These are phyloP conservation scores for Melieria omissa DNA, from an alignment of 2,888 invertebrate genomes.

Conservation along the genomic window DNA sequence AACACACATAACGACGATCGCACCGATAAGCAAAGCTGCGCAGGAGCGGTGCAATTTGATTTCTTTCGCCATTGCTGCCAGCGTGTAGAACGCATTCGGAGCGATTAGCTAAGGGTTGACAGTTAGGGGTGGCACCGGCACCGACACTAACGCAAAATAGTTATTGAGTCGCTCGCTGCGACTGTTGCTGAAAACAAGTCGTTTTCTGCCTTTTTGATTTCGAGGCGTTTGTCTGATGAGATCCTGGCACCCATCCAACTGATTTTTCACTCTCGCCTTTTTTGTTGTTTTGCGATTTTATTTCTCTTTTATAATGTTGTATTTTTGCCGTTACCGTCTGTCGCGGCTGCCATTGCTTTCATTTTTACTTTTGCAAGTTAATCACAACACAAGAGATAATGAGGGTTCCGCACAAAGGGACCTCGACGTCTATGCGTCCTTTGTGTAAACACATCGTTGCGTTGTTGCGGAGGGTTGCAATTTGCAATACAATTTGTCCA, in stretches of 20 bases:
- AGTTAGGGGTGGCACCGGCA: conserved; percentile 3
- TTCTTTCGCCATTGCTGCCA: no score
- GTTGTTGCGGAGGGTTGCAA: conserved; percentile 28
- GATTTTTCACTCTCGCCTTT: conserved; percentile 45
- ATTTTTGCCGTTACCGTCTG: conserved; percentile 16
- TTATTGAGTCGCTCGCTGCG: no score
- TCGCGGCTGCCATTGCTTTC: conserved; percentile 13
- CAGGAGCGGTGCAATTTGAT: no score
- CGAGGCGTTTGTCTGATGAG: conserved; percentile 63
- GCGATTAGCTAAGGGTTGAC: conserved; percentile 8
- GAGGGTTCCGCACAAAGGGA: conserved; percentile 31
- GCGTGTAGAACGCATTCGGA: no score
- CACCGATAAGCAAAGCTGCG: neutral
- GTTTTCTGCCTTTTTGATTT: conserved; percentile 63
- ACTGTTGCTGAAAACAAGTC: neutral
- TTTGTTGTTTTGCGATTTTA: conserved; percentile 38
- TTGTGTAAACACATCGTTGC: conserved; percentile 16
- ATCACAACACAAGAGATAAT: conserved; percentile 53
- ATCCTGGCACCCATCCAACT: conserved; percentile 59
- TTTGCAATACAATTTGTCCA: conserved; percentile 35
- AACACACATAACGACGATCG: conserved; percentile 15
- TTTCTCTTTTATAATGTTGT: conserved; percentile 45
- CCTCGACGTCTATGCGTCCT: conserved; percentile 1
- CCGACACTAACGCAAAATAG: neutral
- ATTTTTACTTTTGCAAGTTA: conserved; percentile 56